Evolutionary conservation across 1,140 invertebrate species (phyloP).

Genomic region (Drosophila eugracilis): DNA sequence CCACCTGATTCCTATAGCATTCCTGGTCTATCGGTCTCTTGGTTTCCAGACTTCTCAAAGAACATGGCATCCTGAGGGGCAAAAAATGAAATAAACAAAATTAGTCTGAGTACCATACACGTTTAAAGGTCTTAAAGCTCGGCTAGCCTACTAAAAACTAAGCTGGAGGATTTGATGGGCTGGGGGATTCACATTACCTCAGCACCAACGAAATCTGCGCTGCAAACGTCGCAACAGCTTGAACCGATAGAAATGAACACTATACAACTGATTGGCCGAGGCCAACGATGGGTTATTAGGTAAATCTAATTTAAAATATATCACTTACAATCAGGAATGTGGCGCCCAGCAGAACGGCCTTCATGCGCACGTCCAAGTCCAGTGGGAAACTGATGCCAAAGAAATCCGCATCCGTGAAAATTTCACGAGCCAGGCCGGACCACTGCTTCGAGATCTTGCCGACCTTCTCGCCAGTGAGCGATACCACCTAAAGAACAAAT

Average conservation of each 20-base stretch:
- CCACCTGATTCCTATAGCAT: slow-evolving; percentile 58
- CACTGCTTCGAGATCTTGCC: slow-evolving; percentile 93
- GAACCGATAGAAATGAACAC: slow-evolving; percentile 49
- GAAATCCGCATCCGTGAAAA: slow-evolving; percentile 91
- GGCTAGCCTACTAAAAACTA: slow-evolving; percentile 31
- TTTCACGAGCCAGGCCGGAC: slow-evolving; percentile 89
- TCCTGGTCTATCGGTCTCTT: slow-evolving; percentile 73
- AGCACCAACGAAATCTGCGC: slow-evolving; percentile 46
- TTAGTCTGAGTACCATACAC: neutral
- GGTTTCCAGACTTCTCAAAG: slow-evolving; percentile 87
- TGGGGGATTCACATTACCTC: slow-evolving; percentile 39
- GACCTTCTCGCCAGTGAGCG: slow-evolving; percentile 88
- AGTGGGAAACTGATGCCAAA: slow-evolving; percentile 93
- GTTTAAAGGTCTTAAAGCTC: neutral
- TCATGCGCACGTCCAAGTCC: slow-evolving; percentile 92
- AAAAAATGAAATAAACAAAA: slow-evolving; percentile 18
- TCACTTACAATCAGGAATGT: slow-evolving; percentile 89
- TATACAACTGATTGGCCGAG: slow-evolving; percentile 37
- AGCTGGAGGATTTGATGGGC: slow-evolving; percentile 20
- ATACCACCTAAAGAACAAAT: slow-evolving; percentile 86
- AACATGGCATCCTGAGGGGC: slow-evolving; percentile 90
- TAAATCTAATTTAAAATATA: neutral
- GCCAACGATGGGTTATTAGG: slow-evolving; percentile 7
- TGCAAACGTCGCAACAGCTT: slow-evolving; percentile 45
- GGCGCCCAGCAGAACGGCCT: slow-evolving; percentile 92